Conservation (phyloP, 2,797 vertebrate genomes). For the Dipus sagitta region DNA sequence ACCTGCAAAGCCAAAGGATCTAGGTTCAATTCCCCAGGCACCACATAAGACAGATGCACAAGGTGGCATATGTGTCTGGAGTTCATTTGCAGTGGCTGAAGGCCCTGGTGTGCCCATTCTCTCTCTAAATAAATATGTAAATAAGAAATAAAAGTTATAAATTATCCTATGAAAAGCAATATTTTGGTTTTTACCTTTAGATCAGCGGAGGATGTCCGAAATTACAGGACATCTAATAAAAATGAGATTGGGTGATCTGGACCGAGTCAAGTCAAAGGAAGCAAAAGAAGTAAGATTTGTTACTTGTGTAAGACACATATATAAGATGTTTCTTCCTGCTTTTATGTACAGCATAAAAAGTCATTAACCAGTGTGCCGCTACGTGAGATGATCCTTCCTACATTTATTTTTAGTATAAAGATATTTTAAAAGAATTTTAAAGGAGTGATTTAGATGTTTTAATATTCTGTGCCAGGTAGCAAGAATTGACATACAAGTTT, state of each 20-base stretch:
- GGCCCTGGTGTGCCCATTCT: no score
- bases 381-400: background rate
- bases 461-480: constrained; percentile 31
- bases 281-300: constrained; percentile 92
- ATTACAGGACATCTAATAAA: constrained; percentile 96
- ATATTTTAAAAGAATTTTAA: constrained; percentile 28
- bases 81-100: no score
- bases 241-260: constrained; percentile 96
- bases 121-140: no score
- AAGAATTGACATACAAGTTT: constrained; percentile 29
- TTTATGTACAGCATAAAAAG: constrained; percentile 75
- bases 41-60: no score
- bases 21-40: no score
- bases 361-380: background rate
- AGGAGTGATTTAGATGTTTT: constrained; percentile 28
- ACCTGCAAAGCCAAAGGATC: no score
- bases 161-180: constrained; percentile 54
- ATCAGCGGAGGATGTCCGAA: constrained; percentile 98
- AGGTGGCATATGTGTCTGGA: no score
- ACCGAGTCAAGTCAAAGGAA: constrained; percentile 93
- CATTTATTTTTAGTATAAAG: constrained; percentile 60
- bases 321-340: constrained; percentile 33
- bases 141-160: constrained; percentile 51
- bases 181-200: constrained; percentile 85
- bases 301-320: background rate